Conservation (phyloP, 2,797 vertebrate species). For the Hippopotamyrus pictus region DNA sequence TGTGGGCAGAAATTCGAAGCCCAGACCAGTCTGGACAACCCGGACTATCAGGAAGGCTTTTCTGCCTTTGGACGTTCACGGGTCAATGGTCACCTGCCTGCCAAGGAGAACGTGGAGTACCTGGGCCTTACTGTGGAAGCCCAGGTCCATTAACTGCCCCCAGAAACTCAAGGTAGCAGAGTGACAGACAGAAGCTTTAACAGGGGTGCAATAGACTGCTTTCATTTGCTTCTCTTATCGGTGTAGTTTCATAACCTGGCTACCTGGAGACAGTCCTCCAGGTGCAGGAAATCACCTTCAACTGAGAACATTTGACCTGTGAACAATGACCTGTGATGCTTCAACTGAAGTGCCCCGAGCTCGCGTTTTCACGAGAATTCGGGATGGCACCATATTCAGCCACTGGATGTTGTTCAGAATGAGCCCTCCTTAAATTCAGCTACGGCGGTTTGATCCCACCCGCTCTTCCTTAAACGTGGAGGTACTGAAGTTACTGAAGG, state of each 20-base stretch:
- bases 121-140: conserved; percentile 67
- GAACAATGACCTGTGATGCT: conserved; percentile 27
- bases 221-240: conserved; percentile 10
- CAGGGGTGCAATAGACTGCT: conserved; percentile 40
- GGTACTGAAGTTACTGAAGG: background rate
- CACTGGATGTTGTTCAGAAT: background rate
- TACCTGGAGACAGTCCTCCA: background rate
- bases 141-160: conserved; percentile 32
- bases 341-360: background rate
- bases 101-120: conserved; percentile 82
- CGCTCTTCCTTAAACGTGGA: background rate
- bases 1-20: conserved; percentile 59
- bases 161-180: background rate
- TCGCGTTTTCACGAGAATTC: conserved; percentile 32
- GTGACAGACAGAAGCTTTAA: background rate
- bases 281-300: conserved; percentile 10
- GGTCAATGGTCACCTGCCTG: conserved; percentile 74
- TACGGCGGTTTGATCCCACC: background rate
- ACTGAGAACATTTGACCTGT: conserved; percentile 32
- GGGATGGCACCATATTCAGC: background rate
- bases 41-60: conserved; percentile 96
- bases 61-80: conserved; percentile 69
- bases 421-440: background rate
- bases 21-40: conserved; percentile 91
- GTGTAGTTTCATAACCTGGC: conserved; percentile 25